phyloP scores from a whole-genome alignment of 1,140 invertebrate species.

The Hetaerina americana region DNA sequence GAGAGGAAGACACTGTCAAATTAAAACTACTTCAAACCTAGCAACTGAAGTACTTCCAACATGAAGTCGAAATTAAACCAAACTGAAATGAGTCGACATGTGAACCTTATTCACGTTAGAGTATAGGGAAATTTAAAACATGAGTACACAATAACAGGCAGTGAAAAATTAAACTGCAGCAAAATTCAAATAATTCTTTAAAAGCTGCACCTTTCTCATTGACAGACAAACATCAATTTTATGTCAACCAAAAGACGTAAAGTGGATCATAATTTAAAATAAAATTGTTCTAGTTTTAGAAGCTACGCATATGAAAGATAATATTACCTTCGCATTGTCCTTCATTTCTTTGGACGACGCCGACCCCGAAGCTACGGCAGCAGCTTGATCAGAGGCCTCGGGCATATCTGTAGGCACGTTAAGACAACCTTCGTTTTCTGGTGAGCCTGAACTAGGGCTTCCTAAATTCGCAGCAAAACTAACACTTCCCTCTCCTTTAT shows the following conservation, averaged over 20 bases:
- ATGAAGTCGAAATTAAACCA: too few relatives aligned
- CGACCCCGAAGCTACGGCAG: slow-evolving; percentile 7
- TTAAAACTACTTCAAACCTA: too few relatives aligned
- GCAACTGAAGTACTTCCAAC: too few relatives aligned
- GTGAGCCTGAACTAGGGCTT: slow-evolving; percentile 19
- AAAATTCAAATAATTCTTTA: too few relatives aligned
- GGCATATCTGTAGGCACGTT: slow-evolving; percentile 14
- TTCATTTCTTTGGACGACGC: slow-evolving; percentile 5
- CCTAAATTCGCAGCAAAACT: slow-evolving; percentile 9
- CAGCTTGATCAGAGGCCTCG: slow-evolving; percentile 14
- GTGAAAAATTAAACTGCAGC: too few relatives aligned
- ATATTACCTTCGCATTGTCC: slow-evolving; percentile 13
- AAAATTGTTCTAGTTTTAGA: background rate
- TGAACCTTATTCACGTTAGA: too few relatives aligned
- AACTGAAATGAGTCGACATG: too few relatives aligned
- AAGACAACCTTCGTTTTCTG: slow-evolving; percentile 18
- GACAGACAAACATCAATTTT: too few relatives aligned
- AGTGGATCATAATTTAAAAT: background rate
- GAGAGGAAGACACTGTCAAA: too few relatives aligned
- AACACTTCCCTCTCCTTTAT: slow-evolving; percentile 20
- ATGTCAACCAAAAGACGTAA: background rate
- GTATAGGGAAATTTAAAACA: too few relatives aligned
- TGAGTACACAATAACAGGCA: too few relatives aligned
- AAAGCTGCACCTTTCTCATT: too few relatives aligned
- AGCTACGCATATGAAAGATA: background rate